These are phyloP conservation scores for Chionis minor DNA, from an alignment of 2,113 vertebrate genomes.

Conservation along the genomic window DNA sequence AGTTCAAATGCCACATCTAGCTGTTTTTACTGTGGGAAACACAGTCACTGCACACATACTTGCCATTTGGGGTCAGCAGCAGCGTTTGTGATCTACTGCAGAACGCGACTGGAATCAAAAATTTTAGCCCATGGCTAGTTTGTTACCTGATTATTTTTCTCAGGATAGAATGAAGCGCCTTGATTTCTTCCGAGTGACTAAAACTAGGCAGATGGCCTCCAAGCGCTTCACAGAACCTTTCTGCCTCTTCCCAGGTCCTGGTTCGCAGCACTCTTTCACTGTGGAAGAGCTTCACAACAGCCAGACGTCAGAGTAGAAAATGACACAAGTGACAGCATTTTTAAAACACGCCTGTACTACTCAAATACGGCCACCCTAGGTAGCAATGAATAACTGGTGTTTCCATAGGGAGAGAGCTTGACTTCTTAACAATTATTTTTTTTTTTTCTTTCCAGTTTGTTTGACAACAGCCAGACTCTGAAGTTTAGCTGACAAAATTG, in stretches of 20 bases:
- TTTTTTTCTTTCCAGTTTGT: not conserved
- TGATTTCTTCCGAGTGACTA: slow-evolving; percentile 77
- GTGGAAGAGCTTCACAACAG: slow-evolving; percentile 85
- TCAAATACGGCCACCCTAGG: not conserved
- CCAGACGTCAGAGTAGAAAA: not conserved
- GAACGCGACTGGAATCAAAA: not conserved
- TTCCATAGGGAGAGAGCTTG: not conserved
- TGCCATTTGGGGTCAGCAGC: not conserved
- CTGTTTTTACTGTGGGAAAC: not conserved
- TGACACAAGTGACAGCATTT: not conserved
- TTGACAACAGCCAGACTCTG: not conserved
- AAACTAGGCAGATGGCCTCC: slow-evolving; percentile 91
- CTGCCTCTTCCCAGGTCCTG: slow-evolving; percentile 93
- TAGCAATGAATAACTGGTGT: not conserved
- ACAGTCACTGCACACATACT: not conserved
- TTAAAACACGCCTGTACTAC: not conserved
- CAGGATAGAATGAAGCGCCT: slow-evolving; percentile 77
- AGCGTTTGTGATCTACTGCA: not conserved
- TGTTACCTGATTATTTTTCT: slow-evolving; percentile 84
- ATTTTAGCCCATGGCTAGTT: not conserved
- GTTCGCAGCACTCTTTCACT: slow-evolving; percentile 85
- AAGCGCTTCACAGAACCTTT: slow-evolving; percentile 88
- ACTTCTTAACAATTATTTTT: not conserved
- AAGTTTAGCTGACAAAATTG: not conserved
- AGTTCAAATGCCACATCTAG: slow-evolving; percentile 19